Evolutionary conservation across 1,140 invertebrate species (phyloP).

Genomic region (Hypsibius dujardini): DNA sequence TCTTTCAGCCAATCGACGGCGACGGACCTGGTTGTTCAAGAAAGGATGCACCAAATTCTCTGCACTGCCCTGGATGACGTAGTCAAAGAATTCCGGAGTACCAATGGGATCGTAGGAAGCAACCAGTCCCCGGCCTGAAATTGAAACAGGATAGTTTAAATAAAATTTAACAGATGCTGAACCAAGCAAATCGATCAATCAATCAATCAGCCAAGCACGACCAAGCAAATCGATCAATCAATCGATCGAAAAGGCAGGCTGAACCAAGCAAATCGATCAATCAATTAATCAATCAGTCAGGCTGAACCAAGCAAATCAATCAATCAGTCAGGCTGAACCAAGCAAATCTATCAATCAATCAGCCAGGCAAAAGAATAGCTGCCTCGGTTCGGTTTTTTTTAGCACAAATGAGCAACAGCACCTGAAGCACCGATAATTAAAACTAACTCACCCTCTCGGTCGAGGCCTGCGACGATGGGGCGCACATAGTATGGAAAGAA

Average conservation of each 20-base stretch:
- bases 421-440: no score
- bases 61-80: slow-evolving; percentile 11
- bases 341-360: no score
- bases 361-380: no score
- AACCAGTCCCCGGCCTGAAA: slow-evolving; percentile 69
- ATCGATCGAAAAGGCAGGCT: neutral
- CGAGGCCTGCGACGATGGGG: slow-evolving; percentile 72
- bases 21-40: slow-evolving; percentile 57
- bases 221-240: slow-evolving; percentile 14
- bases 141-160: slow-evolving; percentile 40
- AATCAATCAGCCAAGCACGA: slow-evolving; percentile 18
- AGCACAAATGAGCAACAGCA: no score
- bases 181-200: slow-evolving; percentile 20
- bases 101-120: slow-evolving; percentile 95
- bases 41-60: slow-evolving; percentile 51
- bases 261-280: no score
- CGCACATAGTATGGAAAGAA: slow-evolving; percentile 98
- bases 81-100: slow-evolving; percentile 15
- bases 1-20: neutral
- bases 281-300: no score
- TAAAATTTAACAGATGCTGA: slow-evolving; percentile 8
- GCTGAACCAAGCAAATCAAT: no score
- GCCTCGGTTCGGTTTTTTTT: no score
- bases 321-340: no score
- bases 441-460: slow-evolving; percentile 37